These are phyloP conservation scores for Notarius lentiginosus DNA, from an alignment of 2,113 vertebrate genomes.

Conservation along the genomic window DNA sequence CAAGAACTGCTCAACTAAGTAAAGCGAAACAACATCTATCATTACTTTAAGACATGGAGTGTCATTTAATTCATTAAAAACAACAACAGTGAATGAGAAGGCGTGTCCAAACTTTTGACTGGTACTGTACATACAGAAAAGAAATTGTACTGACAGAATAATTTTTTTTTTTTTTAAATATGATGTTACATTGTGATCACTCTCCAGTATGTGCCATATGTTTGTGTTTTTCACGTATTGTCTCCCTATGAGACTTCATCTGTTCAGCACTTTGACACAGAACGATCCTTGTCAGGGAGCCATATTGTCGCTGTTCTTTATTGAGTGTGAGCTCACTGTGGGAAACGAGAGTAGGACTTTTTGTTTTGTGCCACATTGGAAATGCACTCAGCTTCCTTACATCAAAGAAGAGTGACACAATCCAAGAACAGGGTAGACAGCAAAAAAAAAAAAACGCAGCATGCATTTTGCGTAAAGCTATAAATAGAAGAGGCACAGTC, in stretches of 20 bases:
- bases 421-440: neutral
- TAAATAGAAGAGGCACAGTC: conserved; percentile 41
- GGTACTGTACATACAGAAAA: neutral
- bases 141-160: neutral
- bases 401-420: conserved; percentile 6
- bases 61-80: no score
- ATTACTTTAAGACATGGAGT: no score
- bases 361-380: conserved; percentile 28
- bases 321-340: conserved; percentile 18
- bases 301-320: conserved; percentile 30
- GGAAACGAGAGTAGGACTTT: neutral
- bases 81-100: no score
- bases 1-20: no score
- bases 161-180: neutral
- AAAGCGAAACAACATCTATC: no score
- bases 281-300: conserved; percentile 21
- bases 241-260: conserved; percentile 16
- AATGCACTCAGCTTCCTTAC: conserved; percentile 31
- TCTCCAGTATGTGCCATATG: neutral
- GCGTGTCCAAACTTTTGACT: no score
- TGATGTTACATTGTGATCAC: neutral
- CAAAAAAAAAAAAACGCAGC: conserved; percentile 26
- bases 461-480: conserved; percentile 16
- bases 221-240: conserved; percentile 9
- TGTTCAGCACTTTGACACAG: conserved; percentile 10